A percentile compares a stretch with the other conserved stretches of the same genome.
phyloP scores from a whole-genome alignment of 2,888 invertebrate genomes.

The Sabatieria punctata region DNA sequence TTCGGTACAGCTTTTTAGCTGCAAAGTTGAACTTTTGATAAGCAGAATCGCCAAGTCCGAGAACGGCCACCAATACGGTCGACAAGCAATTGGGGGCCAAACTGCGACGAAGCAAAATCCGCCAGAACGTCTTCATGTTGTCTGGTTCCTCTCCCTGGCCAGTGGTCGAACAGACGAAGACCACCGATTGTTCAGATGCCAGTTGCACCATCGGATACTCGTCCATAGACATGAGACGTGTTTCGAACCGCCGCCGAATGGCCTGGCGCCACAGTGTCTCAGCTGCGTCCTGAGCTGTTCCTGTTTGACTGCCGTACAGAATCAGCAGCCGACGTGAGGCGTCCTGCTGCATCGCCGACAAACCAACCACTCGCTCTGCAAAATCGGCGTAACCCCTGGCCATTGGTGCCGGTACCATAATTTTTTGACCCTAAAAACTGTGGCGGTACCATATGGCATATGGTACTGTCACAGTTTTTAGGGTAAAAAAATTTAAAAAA shows the following conservation, averaged over 20 bases:
- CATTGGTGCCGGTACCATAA: too few species aligned
- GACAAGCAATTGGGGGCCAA: constrained; percentile 48
- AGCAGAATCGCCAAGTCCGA: constrained; percentile 93
- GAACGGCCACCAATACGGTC: constrained; percentile 50
- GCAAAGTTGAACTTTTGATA: constrained; percentile 81
- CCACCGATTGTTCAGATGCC: constrained; percentile 38
- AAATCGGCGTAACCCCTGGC: too few species aligned
- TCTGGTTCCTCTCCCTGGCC: constrained; percentile 93
- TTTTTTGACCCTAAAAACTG: too few species aligned
- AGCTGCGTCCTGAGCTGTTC: constrained; percentile 82
- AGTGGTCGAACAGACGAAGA: constrained; percentile 81
- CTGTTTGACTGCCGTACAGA: constrained; percentile 87
- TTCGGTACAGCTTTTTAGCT: constrained; percentile 68
- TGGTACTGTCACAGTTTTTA: too few species aligned
- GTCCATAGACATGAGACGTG: constrained; percentile 58
- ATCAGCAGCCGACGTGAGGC: too few species aligned
- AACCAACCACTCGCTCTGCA: too few species aligned
- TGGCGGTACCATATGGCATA: too few species aligned
- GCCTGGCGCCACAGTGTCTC: constrained; percentile 75
- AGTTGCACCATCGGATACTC: constrained; percentile 44
- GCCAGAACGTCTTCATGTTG: constrained; percentile 88
- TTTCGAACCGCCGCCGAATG: constrained; percentile 44
- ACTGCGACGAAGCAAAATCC: constrained; percentile 59
- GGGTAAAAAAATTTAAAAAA: too few species aligned
- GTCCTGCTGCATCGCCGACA: too few species aligned